Percentiles rank a stretch among this genome's conserved stretches.
phyloP scores from a whole-genome alignment of 2,888 invertebrate genomes.

The Ichneumon xanthorius region DNA sequence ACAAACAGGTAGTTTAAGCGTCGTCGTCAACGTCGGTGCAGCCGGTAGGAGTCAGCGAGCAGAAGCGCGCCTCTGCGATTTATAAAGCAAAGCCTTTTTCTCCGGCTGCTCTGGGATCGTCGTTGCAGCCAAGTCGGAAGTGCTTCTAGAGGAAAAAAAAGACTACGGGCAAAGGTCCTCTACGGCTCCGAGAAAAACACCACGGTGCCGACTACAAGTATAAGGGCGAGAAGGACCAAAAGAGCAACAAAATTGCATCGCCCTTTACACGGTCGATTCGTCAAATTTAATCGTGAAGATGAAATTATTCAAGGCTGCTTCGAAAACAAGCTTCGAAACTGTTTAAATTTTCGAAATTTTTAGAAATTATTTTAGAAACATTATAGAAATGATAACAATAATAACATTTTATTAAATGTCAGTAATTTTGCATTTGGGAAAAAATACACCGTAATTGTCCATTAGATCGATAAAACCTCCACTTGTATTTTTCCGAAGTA shows the following conservation, averaged over 20 bases:
- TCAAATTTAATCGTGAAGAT: neutral
- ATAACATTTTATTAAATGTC: neutral
- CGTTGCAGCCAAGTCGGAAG: constrained; percentile 10
- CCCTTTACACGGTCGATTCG: neutral
- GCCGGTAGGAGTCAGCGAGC: constrained; percentile 11
- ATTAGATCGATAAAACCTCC: too few species aligned
- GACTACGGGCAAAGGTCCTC: neutral
- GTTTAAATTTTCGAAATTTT: neutral
- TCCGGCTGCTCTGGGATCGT: constrained; percentile 1
- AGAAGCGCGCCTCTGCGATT: constrained; percentile 58
- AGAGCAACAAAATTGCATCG: neutral
- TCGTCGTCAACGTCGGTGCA: constrained; percentile 38
- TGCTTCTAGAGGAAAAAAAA: neutral
- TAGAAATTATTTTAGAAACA: too few species aligned
- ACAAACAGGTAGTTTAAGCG: constrained; percentile 62
- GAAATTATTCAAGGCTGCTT: neutral
- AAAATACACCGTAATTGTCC: neutral
- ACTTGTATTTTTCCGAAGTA: too few species aligned
- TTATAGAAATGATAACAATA: neutral
- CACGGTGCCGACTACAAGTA: neutral
- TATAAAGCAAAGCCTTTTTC: constrained; percentile 58
- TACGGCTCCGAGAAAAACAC: neutral
- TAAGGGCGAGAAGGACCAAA: neutral
- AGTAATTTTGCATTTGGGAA: neutral
- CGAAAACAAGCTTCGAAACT: neutral